Evolutionary conservation across 2,113 vertebrate species (phyloP), one percentile per base, ranked within the genome.

Genomic region (Murina feae): DNA sequence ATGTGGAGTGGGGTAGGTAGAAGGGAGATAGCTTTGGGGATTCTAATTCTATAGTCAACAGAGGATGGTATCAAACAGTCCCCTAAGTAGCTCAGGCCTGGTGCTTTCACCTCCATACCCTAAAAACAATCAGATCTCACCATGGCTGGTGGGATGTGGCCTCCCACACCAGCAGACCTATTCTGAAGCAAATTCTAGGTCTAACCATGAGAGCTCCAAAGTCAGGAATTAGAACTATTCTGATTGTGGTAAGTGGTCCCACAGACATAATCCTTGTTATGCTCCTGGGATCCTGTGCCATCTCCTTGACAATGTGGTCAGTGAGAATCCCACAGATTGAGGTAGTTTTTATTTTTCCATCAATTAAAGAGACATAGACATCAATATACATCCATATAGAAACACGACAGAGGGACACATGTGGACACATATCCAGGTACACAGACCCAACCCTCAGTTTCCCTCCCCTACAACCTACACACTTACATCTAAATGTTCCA

Each of bases 401-500:
- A 86, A 95, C 5, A 94, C 5, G 16, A 76, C 32, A 49, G 2
- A 69, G 66, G 55, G 49, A 71, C 53, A 85, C 5, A 53, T 32
- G 35, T 51, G 63, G 20, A 69, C 30, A 51, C 10, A 47, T 30
- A 65, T 79, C 23, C 39, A 51, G 58, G 75, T 42, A 75, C n/a
- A 51, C 28, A 85, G 92, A 92, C 18, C 35, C 51, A 72, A 72
- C 25, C 58, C 58, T 49, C 4, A 78, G 83, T 21, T 42, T 37
- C 42, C 74, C 35, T 81, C n/a, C 20, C 32, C 39, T 28, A 37
- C 3, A 60, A 42, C 35, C 51, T 58, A 32, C 80, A 95, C 12
- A 98, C 99, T 99, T 97, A 99, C 99, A 51, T 99, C 99, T 81
- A 99, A 98, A 85, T 99, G 99, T 13, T 96, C 78, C 4, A 98